Evolutionary conservation across 64 coral and sea anemone genomes (phyloP).

Genomic region (Hydrozoanthus tunicans): DNA sequence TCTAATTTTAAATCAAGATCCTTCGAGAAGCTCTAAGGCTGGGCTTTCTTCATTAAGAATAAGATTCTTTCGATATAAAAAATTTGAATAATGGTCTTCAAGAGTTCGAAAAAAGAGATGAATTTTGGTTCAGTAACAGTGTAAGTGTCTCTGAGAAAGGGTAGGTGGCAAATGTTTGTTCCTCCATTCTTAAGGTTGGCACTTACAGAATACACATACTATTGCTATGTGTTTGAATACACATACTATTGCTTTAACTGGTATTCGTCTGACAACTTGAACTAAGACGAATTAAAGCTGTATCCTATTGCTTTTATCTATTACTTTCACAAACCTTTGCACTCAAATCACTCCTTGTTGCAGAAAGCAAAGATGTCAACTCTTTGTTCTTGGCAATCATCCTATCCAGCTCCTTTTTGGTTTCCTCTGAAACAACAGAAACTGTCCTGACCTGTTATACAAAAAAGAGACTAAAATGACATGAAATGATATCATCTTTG

Average conservation of each 20-base stretch:
- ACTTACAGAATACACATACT: no score
- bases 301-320: neutral
- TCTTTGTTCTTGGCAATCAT: slow-evolving; percentile 85
- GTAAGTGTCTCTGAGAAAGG: no score
- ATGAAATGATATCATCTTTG: neutral
- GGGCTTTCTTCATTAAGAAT: no score
- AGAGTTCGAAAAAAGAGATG: no score
- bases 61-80: no score
- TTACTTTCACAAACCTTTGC: slow-evolving; percentile 61
- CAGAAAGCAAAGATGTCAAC: slow-evolving; percentile 63
- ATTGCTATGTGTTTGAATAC: neutral
- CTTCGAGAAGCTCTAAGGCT: no score
- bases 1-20: no score
- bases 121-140: no score
- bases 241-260: neutral
- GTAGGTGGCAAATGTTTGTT: no score
- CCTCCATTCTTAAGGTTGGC: no score
- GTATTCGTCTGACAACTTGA: no score
- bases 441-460: slow-evolving; percentile 72
- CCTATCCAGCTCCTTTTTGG: slow-evolving; percentile 67
- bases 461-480: neutral
- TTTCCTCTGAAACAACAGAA: slow-evolving; percentile 90
- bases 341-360: slow-evolving; percentile 68
- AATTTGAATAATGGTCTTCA: no score
- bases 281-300: neutral